Conservation (phyloP, 2,888 invertebrate genomes). For the Sphaerophoria rueppellii region DNA sequence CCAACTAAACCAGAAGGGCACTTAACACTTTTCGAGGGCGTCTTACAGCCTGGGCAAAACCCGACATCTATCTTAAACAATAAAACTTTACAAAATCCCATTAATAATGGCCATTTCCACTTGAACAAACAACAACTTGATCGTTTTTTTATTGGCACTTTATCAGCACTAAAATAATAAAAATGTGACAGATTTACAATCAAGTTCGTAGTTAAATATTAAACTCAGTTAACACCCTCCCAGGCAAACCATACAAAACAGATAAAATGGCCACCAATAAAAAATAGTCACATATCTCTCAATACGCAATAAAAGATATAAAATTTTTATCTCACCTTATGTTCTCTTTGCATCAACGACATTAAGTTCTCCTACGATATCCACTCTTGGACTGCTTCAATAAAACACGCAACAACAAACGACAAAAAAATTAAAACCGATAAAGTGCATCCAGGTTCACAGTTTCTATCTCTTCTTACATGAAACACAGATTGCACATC, state of each 20-base stretch:
- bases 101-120: constrained; percentile 6
- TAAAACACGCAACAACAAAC: constrained; percentile 23
- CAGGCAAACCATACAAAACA: background rate
- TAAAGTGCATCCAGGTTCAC: constrained; percentile 47
- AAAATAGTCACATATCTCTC: background rate
- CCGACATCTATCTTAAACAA: background rate
- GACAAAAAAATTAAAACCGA: constrained; percentile 31
- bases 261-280: background rate
- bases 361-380: constrained; percentile 23
- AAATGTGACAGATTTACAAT: constrained; percentile 32
- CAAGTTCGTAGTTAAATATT: constrained; percentile 39
- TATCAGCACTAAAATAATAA: constrained; percentile 8
- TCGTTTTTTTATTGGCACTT: constrained; percentile 15
- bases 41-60: background rate
- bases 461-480: constrained; percentile 19
- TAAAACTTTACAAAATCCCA: background rate
- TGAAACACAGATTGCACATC: constrained; percentile 65
- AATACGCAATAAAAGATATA: background rate
- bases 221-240: constrained; percentile 28
- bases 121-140: constrained; percentile 7
- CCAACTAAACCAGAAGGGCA: background rate
- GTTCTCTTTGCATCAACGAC: constrained; percentile 28
- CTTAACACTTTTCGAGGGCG: background rate
- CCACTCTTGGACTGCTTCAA: constrained; percentile 25
- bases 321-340: constrained; percentile 62